Base-by-base conservation (phyloP, 2,888 invertebrate genomes). In the Drosophila hawaiiensis region DNA sequence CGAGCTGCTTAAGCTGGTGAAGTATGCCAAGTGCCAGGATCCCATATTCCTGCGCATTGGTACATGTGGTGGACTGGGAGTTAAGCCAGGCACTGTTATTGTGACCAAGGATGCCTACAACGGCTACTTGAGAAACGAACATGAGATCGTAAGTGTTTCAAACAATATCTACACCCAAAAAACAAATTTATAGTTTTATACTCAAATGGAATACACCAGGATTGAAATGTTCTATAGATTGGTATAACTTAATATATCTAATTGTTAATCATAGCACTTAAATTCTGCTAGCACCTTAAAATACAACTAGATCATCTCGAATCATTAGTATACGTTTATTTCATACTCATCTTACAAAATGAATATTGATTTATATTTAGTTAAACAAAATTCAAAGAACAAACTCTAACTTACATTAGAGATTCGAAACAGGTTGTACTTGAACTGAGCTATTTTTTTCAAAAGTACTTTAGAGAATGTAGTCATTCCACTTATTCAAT, bases 1-100 rank as follows among this genome's bases (percentile, higher is more conserved):
- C 92, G 99, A 99, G 94, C 94, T 98, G 63, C 97, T 99, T 89
- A 99, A 99, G 94, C 94, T 99, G 83, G 97, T 99, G 95, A 96
- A 96, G 91, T 97, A 98, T 91, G 98, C 99, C n/a, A 96, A 95
- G 91, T 97, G 96, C 68, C 95, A 94, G 62, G 97, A 98, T 93
- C 98, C 99, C 0, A 94, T 97, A 62, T 98, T 99, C 94, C 96
- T 99, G 94, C 95, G 99, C 78, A 96, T 99, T 81, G 97, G 97
- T 33, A 99, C 99, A 0, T 98, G 98, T 87, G 99, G 99, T 0
- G 99, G 99, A 16, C 94, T 99, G 72, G 98, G 98, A 68, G 94
- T 98, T 50, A 14, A 3, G 3, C 97, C 97, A 1, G 99, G 99
- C 3, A 98, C 98, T 10, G 97, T 99, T 37, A 96, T 99, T 55